Base-by-base conservation (phyloP, 2,113 vertebrate species). In the Plecotus auritus region DNA sequence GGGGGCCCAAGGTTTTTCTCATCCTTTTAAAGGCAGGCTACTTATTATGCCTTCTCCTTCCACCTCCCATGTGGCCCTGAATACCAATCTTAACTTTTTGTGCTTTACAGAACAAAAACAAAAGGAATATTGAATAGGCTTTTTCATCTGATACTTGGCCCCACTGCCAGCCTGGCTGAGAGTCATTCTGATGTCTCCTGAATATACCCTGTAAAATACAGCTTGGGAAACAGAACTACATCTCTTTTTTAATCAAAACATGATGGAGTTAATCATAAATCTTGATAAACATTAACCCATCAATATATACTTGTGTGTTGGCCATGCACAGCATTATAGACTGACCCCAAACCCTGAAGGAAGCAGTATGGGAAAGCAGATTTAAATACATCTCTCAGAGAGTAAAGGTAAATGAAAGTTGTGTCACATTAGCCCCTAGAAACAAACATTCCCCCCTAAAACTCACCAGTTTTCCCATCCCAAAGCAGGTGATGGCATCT, bases 91-190 rank as follows among this genome's bases (percentile, higher is more conserved):
- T 16, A 42, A 81, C 49, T 81, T 89, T 67, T 5, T 72, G 86
- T 81, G 90, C 81, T 67, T 91, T 73, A n/a, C 2, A 76, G 92
- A 66, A 70, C 94, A 85, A 30, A 95, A 76, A 76, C 56, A 87
- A 61, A 13, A 89, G 61, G 14, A 51, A 54, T 17, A 22, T 2
- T 88, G 72, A 96, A 85, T 12, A 59, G 80, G 67, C 83, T 81
- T 81, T 72, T 69, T 45, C 95, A 45, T 35, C 32, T 20, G 66
- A 85, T 47, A 54, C 81, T 59, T 32, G 83, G 92, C 66, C 54
- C 66, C 70, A 23, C 20, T 1, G 1, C 84, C 51, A 35, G 67
- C 37, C 77, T 91, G 94, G n/a, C 45, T 76, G 35, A 81, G 76
- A 77, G 76, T 56, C 64, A 78, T 54, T 28, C 70, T 26, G 22